phyloP scores from a whole-genome alignment of 2,888 invertebrate genomes.

The Didymodactylos carnosus region DNA sequence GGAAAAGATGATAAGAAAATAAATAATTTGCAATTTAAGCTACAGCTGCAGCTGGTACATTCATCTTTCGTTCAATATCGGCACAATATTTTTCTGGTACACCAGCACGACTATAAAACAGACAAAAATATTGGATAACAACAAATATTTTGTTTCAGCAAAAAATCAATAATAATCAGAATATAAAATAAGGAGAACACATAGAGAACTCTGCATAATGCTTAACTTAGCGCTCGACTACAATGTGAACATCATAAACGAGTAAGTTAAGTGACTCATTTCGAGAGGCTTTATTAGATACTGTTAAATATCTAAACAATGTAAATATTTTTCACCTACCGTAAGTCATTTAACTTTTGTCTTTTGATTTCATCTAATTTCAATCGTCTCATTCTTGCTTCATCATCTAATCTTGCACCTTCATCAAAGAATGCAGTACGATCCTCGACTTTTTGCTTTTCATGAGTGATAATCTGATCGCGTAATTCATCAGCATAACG shows the following conservation, averaged over 20 bases:
- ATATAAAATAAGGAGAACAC: neutral
- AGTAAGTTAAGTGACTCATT: too few relatives aligned
- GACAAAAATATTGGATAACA: constrained; percentile 6
- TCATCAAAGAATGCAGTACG: constrained; percentile 34
- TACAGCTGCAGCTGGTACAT: constrained; percentile 19
- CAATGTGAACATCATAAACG: too few relatives aligned
- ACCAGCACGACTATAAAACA: constrained; percentile 27
- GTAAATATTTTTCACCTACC: constrained; percentile 20
- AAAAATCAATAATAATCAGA: neutral
- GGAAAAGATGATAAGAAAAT: too few relatives aligned
- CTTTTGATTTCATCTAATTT: constrained; percentile 32
- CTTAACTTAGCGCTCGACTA: too few relatives aligned
- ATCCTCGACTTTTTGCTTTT: constrained; percentile 26
- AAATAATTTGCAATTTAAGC: too few relatives aligned
- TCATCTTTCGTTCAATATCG: constrained; percentile 32
- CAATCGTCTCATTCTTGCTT: constrained; percentile 25
- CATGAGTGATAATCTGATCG: constrained; percentile 31
- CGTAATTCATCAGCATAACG: constrained; percentile 28
- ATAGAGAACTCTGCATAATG: too few relatives aligned
- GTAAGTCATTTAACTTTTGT: constrained; percentile 31
- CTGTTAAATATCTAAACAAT: neutral
- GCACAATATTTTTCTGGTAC: constrained; percentile 33
- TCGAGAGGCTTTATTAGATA: too few relatives aligned
- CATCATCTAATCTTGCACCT: constrained; percentile 31
- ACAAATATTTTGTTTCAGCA: neutral